Base-by-base conservation (phyloP, 92 coral and sea anemone species). In the Epizoanthus illoricatus region DNA sequence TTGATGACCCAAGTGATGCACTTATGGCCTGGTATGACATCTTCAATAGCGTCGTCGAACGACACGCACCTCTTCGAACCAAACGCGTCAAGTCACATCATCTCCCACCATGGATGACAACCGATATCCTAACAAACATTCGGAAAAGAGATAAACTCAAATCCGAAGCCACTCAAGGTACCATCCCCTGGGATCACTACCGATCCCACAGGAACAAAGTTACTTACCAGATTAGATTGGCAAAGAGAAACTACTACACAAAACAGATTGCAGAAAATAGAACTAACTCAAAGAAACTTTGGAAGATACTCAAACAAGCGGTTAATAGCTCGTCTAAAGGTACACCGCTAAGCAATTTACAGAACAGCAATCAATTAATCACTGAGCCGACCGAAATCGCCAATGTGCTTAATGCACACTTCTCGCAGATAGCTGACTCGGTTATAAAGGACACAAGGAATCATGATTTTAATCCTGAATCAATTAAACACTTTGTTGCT, bases 31-130 rank as follows among this genome's bases (percentile, higher is more conserved):
- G 88, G 84, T 85, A 85, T 36, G 75, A 67, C 2, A 82, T 82
- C 16, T 82, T 55, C 64, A 39, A 71, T 17, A 71, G 65, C 18
- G 47, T 68, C 40, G 74, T 81, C 33, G 63, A 81, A 17, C 42
- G 40, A 23, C 86, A 82, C 70, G 75, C 86, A 9, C n/a, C 59
- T 85, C 43, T 82, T 11, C 41, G 79, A 15, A 21, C 15, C 58
- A 85, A 85, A 42, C 45, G 79, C 2, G 88, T 85, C 17, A 85
- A 85, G 45, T 21, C 85, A 15, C 18, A 76, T 20, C 79, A 79
- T 43, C 84, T 85, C 7, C 88, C 88, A 4, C 83, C 45, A 11
- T 85, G 88, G 88, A 69, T 76, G 56, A 42, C 88, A 23, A 64
- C 20, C 56, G 88, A 79, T 11, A 85, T 85, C 13, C 71, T 85